Evolutionary conservation across 2,113 vertebrate species (phyloP).

Genomic region (Gnathonemus echidnorhynchus): DNA sequence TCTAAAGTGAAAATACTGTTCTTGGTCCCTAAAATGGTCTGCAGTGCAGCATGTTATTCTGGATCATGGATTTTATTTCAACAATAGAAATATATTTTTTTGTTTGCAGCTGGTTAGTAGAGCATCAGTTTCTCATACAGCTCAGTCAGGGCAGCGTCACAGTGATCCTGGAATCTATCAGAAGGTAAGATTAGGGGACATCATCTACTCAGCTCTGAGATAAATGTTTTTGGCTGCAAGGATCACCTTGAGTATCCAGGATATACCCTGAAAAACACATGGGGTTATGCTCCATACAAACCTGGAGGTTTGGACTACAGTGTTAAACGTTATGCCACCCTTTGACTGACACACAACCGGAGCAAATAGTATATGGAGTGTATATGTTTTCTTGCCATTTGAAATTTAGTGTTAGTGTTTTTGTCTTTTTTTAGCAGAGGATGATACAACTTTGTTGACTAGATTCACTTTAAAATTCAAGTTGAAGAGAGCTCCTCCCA

Average conservation of each 20-base stretch:
- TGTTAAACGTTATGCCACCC: neutral
- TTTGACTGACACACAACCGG: neutral
- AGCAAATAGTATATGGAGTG: neutral
- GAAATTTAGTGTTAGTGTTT: neutral
- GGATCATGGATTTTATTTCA: neutral
- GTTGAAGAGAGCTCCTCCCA: slow-evolving; percentile 28
- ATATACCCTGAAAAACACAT: neutral
- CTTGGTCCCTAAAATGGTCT: neutral
- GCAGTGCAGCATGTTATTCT: neutral
- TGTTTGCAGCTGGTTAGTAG: neutral
- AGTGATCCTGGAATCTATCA: neutral
- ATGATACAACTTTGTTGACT: neutral
- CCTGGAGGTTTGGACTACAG: neutral
- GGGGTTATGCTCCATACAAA: neutral
- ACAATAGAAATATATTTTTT: neutral
- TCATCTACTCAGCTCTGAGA: neutral
- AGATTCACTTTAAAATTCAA: neutral
- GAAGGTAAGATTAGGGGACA: neutral
- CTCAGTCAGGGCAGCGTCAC: neutral
- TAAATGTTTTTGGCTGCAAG: neutral
- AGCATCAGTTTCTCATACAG: neutral
- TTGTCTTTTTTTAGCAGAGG: neutral
- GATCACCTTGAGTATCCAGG: neutral
- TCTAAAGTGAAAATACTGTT: neutral
- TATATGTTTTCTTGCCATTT: neutral